These are phyloP conservation scores for Phaetusa simplex DNA, from an alignment of 2,113 vertebrate species.

Conservation along the genomic window DNA sequence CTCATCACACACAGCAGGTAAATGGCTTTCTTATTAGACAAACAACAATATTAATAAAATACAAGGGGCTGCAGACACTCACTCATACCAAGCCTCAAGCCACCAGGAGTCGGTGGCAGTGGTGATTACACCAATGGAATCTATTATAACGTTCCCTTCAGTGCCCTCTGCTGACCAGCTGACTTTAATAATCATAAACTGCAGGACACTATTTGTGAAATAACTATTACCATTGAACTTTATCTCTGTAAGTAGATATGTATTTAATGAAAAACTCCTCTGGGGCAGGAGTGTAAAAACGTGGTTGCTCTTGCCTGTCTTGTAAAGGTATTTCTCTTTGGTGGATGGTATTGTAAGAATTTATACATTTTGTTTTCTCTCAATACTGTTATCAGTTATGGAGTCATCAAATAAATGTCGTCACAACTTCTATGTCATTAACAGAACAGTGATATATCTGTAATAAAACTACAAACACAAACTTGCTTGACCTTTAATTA, in stretches of 20 bases:
- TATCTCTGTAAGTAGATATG: constrained; percentile 35
- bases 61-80: background rate
- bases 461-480: background rate
- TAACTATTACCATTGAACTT: constrained; percentile 13
- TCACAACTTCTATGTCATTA: background rate
- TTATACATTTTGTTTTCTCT: background rate
- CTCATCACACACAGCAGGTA: constrained; percentile 1
- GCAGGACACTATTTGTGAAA: constrained; percentile 12
- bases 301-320: background rate
- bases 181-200: constrained; percentile 50
- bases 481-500: background rate
- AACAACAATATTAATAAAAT: constrained; percentile 39
- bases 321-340: background rate
- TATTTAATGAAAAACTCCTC: constrained; percentile 22
- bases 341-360: background rate
- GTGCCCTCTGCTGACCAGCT: constrained; percentile 18
- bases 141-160: background rate
- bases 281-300: background rate
- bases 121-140: background rate
- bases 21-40: constrained; percentile 42
- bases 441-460: background rate
- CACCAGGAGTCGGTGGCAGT: background rate
- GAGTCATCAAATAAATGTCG: background rate
- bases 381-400: background rate
- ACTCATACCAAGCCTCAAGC: background rate